Percentiles rank a stretch among this genome's conserved stretches.
phyloP scores from a whole-genome alignment of 2,888 invertebrate species.

The Chelonus formosanus region DNA sequence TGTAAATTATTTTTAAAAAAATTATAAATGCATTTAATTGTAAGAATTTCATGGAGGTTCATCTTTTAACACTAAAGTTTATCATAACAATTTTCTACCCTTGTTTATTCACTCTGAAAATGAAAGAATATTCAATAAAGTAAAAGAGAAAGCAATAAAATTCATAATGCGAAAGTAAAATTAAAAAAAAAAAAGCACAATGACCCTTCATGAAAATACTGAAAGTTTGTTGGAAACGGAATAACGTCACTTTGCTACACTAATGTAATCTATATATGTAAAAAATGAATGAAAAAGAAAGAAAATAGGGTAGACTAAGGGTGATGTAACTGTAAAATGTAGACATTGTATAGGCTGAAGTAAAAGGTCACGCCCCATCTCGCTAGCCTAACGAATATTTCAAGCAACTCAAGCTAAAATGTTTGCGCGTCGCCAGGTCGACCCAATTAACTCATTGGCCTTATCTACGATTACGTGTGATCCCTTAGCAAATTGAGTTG shows the following conservation, averaged over 20 bases:
- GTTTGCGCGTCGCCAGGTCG: constrained; percentile 28
- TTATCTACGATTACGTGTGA: constrained; percentile 32
- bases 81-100: too few species aligned
- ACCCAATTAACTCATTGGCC: constrained; percentile 35
- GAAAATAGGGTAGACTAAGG: background rate
- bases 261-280: constrained; percentile 14
- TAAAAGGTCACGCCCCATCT: constrained; percentile 27
- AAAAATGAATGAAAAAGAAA: background rate
- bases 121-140: background rate
- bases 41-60: too few species aligned
- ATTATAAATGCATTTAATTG: too few species aligned
- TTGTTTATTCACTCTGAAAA: too few species aligned
- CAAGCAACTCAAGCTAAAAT: constrained; percentile 20
- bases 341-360: background rate
- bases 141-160: background rate
- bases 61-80: too few species aligned
- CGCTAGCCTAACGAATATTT: constrained; percentile 26
- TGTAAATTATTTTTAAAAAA: too few species aligned
- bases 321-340: background rate
- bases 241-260: constrained; percentile 13
- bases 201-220: constrained; percentile 23
- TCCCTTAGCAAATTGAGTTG: constrained; percentile 1
- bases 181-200: constrained; percentile 12
- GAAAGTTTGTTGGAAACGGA: constrained; percentile 12
- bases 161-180: background rate